Conservation (phyloP, 1,140 invertebrate species). For the Scaptomyza hsui region DNA sequence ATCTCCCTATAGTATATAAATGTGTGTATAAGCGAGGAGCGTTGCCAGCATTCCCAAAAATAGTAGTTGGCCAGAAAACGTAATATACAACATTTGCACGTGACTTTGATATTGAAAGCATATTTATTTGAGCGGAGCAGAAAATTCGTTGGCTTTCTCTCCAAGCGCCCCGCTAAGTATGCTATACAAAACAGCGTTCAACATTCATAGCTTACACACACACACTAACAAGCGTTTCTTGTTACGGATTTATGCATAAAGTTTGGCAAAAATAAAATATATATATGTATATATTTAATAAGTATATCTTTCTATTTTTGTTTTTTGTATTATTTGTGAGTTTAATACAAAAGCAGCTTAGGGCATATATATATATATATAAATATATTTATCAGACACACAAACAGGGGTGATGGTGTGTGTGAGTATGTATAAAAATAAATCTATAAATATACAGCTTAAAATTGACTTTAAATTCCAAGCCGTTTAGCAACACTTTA, state of each 20-base stretch:
- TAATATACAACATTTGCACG: constrained; percentile 78
- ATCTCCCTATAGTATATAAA: background rate
- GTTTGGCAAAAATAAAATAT: constrained; percentile 32
- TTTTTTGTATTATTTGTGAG: constrained; percentile 34
- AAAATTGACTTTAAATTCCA: background rate
- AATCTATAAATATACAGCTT: background rate
- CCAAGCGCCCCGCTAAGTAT: constrained; percentile 40
- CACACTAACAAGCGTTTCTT: constrained; percentile 8
- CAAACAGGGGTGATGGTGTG: constrained; percentile 2
- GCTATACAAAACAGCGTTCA: constrained; percentile 53
- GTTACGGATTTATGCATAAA: constrained; percentile 63
- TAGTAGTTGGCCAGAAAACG: constrained; percentile 45
- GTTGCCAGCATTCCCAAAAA: constrained; percentile 18
- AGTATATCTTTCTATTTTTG: constrained; percentile 11
- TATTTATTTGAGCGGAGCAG: background rate
- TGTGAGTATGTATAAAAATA: background rate
- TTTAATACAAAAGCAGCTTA: constrained; percentile 7
- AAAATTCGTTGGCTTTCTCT: background rate
- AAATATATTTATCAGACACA: constrained; percentile 5
- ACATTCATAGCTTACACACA: constrained; percentile 44
- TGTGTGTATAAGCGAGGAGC: constrained; percentile 5
- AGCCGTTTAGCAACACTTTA: background rate
- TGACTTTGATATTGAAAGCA: constrained; percentile 77
- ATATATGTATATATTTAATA: constrained; percentile 52
- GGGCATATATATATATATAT: too few relatives aligned